Conservation (phyloP, 2,888 invertebrate species). For the Lepas anatifera region DNA sequence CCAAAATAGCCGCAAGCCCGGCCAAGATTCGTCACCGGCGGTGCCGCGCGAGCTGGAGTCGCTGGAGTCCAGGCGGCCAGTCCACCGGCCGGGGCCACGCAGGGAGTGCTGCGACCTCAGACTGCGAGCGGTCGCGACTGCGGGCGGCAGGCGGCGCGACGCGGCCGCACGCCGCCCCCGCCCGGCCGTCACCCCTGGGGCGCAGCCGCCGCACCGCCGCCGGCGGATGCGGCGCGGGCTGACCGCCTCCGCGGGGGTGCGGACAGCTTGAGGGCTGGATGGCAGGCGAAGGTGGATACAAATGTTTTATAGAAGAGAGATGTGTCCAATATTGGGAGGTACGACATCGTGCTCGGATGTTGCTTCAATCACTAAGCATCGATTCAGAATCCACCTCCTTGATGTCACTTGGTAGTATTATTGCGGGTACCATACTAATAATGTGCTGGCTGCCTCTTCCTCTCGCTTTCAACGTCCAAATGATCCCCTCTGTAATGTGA, state of each 20-base stretch:
- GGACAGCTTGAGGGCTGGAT: too few species aligned
- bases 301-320: too few species aligned
- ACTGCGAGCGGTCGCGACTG: background rate
- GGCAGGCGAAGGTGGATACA: too few species aligned
- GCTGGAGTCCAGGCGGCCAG: background rate
- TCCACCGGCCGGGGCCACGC: background rate
- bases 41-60: constrained; percentile 1
- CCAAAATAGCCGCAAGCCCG: constrained; percentile 10
- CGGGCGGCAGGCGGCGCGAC: background rate
- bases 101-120: background rate
- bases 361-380: too few species aligned
- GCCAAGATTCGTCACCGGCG: constrained; percentile 10
- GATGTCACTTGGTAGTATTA: too few species aligned
- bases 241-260: background rate
- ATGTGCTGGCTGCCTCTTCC: background rate
- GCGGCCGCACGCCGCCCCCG: background rate
- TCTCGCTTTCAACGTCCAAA: background rate
- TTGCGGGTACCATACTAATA: too few species aligned
- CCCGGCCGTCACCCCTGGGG: background rate
- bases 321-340: too few species aligned
- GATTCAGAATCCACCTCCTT: too few species aligned
- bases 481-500: background rate
- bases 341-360: too few species aligned
- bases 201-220: background rate
- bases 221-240: background rate